Evolutionary conservation across 2,797 vertebrate species (phyloP), one percentile per base, ranked within the genome.

Genomic region (Gephyroberyx darwinii): DNA sequence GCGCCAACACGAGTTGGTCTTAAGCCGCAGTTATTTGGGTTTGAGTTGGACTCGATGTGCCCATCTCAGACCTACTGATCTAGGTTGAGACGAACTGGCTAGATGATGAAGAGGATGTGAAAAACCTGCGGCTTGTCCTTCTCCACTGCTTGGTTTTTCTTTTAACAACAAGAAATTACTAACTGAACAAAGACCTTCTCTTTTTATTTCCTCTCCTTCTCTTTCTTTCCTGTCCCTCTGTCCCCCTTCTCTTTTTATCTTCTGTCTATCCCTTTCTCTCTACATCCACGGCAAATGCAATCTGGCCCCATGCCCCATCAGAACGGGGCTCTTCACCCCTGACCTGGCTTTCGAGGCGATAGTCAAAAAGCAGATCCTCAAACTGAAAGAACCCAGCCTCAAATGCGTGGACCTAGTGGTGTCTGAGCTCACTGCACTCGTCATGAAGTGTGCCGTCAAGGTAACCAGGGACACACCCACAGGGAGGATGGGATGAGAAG

Each of bases 321-420:
- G 96, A 95, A 96, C 95, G 84, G 96, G 96, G 91, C 94, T 96
- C 89, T 96, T 96, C 94, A 96, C 96, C 86, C 96, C 96, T 41
- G 95, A 96, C 94, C 91, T 96, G 94, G 96, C 96, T 77, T 97
- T 97, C 87, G 95, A 96, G 92, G 94, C 95, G 88, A 96, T 96
- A 89, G 95, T 96, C 93, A 97, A 96, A 96, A 96, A 96, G 90
- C 96, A 96, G 94, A 94, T 96, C 91, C 93, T 95, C 92, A 97
- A 96, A 92, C 95, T 97, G 83, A 96, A 94, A 95, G 95, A 94
- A 81, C 96, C 96, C 50, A 96, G 95, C 93, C 91, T 96, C 94
- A 96, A 96, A 94, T 96, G 95, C 85, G 95, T 96, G 92, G 96
- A 96, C 84, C 93, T 97, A 80, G 96, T 96, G 92, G 93, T 96